A percentile compares a stretch with the other conserved stretches of the same genome.
Evolutionary conservation across 1,140 invertebrate species (phyloP).

Genomic region (Solen grandis): DNA sequence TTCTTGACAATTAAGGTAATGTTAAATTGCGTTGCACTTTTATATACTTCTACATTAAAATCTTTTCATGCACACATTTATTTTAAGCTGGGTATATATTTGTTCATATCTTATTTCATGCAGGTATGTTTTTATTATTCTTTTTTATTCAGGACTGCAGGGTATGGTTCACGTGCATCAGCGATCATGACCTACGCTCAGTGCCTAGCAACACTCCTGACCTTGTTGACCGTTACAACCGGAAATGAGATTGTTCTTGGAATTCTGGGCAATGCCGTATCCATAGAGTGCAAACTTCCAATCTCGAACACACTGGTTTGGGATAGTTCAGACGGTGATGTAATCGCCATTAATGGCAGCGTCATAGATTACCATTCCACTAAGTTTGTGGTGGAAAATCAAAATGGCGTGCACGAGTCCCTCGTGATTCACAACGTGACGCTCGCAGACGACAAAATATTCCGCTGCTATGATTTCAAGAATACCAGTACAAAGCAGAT

Average conservation of each 20-base stretch:
- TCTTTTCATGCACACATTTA: too few species aligned
- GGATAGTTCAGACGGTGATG: slow-evolving; percentile 32
- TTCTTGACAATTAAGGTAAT: too few species aligned
- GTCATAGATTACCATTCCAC: slow-evolving; percentile 42
- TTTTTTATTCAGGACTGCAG: too few species aligned
- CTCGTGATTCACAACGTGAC: slow-evolving; percentile 55
- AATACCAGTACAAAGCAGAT: slow-evolving; percentile 13
- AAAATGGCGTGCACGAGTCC: slow-evolving; percentile 30
- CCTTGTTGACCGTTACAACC: too few species aligned
- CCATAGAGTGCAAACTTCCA: slow-evolving; percentile 52
- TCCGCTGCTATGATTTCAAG: slow-evolving; percentile 55
- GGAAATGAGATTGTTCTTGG: slow-evolving; percentile 44
- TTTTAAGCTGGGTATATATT: too few species aligned
- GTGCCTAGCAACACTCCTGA: too few species aligned
- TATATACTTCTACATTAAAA: too few species aligned
- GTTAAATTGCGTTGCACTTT: too few species aligned
- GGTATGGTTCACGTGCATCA: too few species aligned
- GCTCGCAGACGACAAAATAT: slow-evolving; percentile 56
- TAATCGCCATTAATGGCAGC: slow-evolving; percentile 57
- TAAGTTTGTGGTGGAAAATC: slow-evolving; percentile 50
- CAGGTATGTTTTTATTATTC: too few species aligned
- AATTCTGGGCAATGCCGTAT: slow-evolving; percentile 40
- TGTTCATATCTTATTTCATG: too few species aligned
- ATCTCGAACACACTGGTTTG: slow-evolving; percentile 46
- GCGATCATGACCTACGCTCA: too few species aligned